Evolutionary conservation across 2,888 invertebrate genomes (phyloP), one percentile per base, ranked within the genome.

Genomic region (Aphidius colemani): DNA sequence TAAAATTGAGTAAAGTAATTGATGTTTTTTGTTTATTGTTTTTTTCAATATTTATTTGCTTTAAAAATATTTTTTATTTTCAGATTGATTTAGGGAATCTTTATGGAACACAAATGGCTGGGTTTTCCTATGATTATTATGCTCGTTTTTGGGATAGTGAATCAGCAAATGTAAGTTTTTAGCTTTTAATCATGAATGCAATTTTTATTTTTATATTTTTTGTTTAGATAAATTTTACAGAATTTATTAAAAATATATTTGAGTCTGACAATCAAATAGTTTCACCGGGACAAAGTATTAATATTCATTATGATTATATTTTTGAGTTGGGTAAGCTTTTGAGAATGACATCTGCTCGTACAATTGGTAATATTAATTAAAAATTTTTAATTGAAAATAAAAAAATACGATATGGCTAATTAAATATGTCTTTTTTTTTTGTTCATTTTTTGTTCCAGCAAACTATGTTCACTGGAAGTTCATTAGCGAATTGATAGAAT

Each of bases 381-480:
- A 30, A 8, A n/a, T 40, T 10, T 41, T 40, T 13, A 11, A 39
- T 18, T 18, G 7, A 49, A 2, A 11, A 44, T 44, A 40, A 18
- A 44, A 7, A 13, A 13, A 10, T 43, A 39, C 40, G 18, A 60
- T 59, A 43, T 18, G 6, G 43, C 13, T 7, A 18, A 44, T 44
- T n/a, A 30, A 30, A 30, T 30, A 30, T 30, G 5, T 4, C 0
- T 30, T 57, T 57, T 39, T 46, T 57, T 46, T 30, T 55, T 10
- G 53, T 53, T 53, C 40, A 55, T 53, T 44, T 55, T 40, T 30
- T 30, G 3, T 30, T 13, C n/a, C 55, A 71, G 71, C 69, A 1
- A 70, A 72, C 55, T 72, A 72, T 53, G 61, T 72, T 41, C 72
- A 72, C 53, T 72, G 72, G 72, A 53, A 66, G 30, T 72, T 68